phyloP scores from a whole-genome alignment of 2,888 invertebrate genomes.

The Listrodromus nycthemerus region DNA sequence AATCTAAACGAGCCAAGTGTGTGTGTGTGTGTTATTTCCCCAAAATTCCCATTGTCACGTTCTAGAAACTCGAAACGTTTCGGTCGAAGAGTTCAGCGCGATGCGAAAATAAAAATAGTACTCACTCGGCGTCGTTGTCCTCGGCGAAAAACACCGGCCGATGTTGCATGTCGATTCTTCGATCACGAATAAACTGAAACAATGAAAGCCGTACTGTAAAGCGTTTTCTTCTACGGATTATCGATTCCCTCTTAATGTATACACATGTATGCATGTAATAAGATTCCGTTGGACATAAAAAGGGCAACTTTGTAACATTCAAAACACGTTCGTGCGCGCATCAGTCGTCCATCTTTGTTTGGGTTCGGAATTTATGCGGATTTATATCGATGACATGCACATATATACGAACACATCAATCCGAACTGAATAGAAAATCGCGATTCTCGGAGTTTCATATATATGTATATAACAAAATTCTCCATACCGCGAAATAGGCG shows the following conservation, averaged over 20 bases:
- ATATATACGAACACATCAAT: no score
- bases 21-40: constrained; percentile 53
- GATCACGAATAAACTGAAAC: background rate
- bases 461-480: background rate
- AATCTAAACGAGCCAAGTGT: constrained; percentile 69
- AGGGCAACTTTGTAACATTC: no score
- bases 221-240: background rate
- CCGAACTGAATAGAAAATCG: no score
- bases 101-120: background rate
- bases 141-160: background rate
- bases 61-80: background rate
- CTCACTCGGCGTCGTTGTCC: background rate
- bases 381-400: no score
- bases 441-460: background rate
- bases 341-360: no score
- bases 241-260: background rate
- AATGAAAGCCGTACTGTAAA: background rate
- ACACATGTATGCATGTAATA: background rate
- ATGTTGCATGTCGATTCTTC: background rate
- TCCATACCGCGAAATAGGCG: no score
- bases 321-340: no score
- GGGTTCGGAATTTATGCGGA: no score
- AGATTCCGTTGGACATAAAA: background rate
- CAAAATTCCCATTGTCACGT: background rate
- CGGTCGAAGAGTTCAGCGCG: background rate